A percentile compares a stretch with the other conserved stretches of the same genome.
Conservation (phyloP, 1,140 invertebrate genomes). For the Branchinecta lynchi region DNA sequence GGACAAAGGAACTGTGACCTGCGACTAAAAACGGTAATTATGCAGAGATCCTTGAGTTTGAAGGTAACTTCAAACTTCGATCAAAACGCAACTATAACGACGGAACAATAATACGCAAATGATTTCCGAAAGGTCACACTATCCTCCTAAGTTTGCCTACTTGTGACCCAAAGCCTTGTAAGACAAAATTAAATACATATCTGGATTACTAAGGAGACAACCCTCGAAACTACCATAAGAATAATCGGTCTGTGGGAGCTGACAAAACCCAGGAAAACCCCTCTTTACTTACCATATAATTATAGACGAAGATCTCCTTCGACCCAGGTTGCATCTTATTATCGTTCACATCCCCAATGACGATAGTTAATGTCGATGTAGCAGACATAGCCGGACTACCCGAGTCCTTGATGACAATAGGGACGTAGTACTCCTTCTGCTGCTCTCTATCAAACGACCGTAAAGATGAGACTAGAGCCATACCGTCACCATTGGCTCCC, state of each 20-base stretch:
- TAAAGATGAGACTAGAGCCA: conserved; percentile 79
- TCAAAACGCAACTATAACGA: too few species aligned
- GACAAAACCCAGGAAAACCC: background rate
- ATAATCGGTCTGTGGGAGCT: background rate
- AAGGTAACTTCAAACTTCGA: too few species aligned
- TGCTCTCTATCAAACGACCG: conserved; percentile 86
- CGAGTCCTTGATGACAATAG: conserved; percentile 73
- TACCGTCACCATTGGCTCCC: conserved; percentile 85
- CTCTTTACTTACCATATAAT: conserved; percentile 49
- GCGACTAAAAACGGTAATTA: too few species aligned
- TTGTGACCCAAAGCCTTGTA: too few species aligned
- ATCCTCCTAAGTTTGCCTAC: too few species aligned
- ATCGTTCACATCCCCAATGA: conserved; percentile 80
- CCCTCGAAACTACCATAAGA: background rate
- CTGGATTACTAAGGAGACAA: background rate
- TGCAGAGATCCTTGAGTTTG: too few species aligned
- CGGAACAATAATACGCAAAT: too few species aligned
- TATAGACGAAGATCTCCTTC: conserved; percentile 93
- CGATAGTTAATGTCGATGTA: conserved; percentile 81
- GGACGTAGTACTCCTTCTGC: conserved; percentile 84
- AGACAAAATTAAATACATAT: too few species aligned
- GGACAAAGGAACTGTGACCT: too few species aligned
- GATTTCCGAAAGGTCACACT: too few species aligned
- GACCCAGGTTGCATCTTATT: conserved; percentile 92
- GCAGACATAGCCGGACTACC: conserved; percentile 80